phyloP scores from a whole-genome alignment of 2,113 vertebrate species.

The Alosa alosa region DNA sequence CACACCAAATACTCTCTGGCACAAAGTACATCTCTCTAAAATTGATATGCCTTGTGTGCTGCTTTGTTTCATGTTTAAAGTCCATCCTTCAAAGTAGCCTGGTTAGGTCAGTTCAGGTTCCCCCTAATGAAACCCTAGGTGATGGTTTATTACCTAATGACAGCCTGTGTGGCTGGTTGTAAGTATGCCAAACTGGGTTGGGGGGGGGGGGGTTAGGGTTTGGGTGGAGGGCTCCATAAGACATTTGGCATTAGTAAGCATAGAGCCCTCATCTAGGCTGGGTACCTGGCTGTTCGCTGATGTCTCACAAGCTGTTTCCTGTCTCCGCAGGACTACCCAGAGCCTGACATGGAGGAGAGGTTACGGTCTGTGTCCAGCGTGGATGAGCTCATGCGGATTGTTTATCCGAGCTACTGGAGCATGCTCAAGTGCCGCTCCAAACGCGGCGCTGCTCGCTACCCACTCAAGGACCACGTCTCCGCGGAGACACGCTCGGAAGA shows the following conservation, averaged over 20 bases:
- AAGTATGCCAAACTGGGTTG: not conserved
- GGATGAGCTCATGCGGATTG: constrained; percentile 91
- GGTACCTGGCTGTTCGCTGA: not conserved
- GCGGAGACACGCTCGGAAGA: constrained; percentile 71
- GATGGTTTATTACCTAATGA: not conserved
- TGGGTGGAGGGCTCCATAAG: no score
- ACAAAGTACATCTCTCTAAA: not conserved
- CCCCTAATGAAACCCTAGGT: not conserved
- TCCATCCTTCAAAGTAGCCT: not conserved
- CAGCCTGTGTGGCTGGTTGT: constrained; percentile 4
- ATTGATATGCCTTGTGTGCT: not conserved
- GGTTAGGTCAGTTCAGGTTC: not conserved
- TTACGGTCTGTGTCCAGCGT: constrained; percentile 89
- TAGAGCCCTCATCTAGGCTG: not conserved
- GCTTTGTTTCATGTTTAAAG: not conserved
- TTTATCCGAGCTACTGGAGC: constrained; percentile 92
- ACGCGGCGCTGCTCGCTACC: constrained; percentile 66
- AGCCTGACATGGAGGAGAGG: constrained; percentile 84
- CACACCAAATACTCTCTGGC: not conserved
- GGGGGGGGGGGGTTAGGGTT: no score
- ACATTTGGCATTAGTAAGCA: not conserved
- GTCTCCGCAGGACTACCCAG: constrained; percentile 74
- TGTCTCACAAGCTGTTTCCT: constrained; percentile 5
- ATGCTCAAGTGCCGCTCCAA: constrained; percentile 89
- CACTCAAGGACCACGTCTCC: constrained; percentile 60